Conservation (phyloP, 2,113 vertebrate genomes). For the Corythornis cristatus region DNA sequence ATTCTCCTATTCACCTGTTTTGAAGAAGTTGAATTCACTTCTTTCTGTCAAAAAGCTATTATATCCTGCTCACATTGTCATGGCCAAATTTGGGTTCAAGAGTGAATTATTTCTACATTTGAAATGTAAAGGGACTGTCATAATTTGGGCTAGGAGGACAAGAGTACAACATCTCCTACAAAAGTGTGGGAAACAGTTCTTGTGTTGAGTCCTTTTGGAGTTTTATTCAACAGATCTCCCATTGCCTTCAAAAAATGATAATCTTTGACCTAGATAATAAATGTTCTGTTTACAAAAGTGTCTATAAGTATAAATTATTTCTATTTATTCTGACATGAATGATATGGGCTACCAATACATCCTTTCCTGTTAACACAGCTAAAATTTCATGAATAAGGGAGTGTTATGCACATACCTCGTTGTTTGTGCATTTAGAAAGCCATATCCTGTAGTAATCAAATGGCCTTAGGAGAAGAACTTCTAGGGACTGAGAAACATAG, state of each 20-base stretch:
- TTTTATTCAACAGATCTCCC: neutral
- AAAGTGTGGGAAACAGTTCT: neutral
- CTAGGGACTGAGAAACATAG: neutral
- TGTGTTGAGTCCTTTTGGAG: neutral
- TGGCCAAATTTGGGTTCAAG: neutral
- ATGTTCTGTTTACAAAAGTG: neutral
- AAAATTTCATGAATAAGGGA: neutral
- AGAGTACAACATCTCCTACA: neutral
- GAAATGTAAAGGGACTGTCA: neutral
- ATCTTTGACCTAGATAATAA: neutral
- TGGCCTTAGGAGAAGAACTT: neutral
- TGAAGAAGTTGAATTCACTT: neutral
- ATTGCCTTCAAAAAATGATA: neutral
- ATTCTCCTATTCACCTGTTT: neutral
- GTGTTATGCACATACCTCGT: neutral
- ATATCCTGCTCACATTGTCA: neutral
- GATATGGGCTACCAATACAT: neutral
- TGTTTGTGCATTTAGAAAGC: neutral
- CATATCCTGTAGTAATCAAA: neutral
- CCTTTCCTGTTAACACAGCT: neutral
- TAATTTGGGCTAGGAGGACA: neutral
- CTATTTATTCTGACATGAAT: neutral
- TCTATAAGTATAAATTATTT: neutral
- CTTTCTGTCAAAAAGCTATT: neutral
- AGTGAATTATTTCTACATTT: neutral